Evolutionary conservation across 2,888 invertebrate species (phyloP).

Genomic region (Melolontha melolontha): DNA sequence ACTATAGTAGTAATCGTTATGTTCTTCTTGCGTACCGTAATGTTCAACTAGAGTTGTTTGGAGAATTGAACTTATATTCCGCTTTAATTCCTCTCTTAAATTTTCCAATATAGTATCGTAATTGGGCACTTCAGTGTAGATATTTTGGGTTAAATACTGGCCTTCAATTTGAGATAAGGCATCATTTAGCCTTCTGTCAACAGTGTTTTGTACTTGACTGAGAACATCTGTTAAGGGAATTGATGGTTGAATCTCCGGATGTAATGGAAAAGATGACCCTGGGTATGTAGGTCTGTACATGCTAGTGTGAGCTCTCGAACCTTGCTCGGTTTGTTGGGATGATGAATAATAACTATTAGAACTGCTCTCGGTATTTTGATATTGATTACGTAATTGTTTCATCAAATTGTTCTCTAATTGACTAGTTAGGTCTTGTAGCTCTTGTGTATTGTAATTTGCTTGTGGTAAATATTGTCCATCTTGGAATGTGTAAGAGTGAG

Average conservation of each 20-base stretch:
- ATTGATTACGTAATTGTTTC: conserved; percentile 52
- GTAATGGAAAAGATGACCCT: background rate
- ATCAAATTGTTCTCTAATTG: conserved; percentile 58
- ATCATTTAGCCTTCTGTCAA: conserved; percentile 56
- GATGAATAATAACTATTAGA: conserved; percentile 7
- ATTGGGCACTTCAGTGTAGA: conserved; percentile 47
- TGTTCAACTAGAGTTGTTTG: conserved; percentile 57
- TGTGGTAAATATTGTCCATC: conserved; percentile 50
- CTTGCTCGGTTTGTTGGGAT: conserved; percentile 2
- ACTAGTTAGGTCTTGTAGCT: conserved; percentile 56
- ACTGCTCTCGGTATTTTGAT: conserved; percentile 40
- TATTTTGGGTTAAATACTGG: conserved; percentile 50
- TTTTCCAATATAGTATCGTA: conserved; percentile 55
- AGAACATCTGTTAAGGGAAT: conserved; percentile 57
- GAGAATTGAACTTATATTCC: conserved; percentile 58
- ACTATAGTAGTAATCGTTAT: conserved; percentile 56
- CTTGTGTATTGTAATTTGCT: conserved; percentile 59
- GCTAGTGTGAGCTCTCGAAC: conserved; percentile 18
- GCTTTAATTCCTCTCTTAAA: conserved; percentile 56
- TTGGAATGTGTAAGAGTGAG: conserved; percentile 54
- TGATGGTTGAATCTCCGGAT: conserved; percentile 28
- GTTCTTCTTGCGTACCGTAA: conserved; percentile 59
- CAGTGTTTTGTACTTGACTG: conserved; percentile 57
- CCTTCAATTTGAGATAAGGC: conserved; percentile 54
- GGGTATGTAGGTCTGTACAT: conserved; percentile 28